Evolutionary conservation across 1,140 invertebrate species (phyloP).

Genomic region (Mylabris phalerata): DNA sequence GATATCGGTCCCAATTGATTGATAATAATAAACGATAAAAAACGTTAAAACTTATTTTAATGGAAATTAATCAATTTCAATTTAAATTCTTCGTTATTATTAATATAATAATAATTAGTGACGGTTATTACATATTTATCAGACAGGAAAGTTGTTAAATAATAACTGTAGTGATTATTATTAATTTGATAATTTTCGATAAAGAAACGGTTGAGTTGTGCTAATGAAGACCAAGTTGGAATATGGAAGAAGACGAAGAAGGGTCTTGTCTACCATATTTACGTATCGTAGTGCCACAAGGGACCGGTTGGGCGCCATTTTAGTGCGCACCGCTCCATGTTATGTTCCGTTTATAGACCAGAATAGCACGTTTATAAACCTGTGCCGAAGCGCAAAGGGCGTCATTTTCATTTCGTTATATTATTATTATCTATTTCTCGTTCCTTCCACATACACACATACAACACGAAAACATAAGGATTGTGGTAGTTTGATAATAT

Average conservation of each 20-base stretch:
- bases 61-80: too few species aligned
- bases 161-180: too few species aligned
- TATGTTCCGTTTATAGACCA: constrained; percentile 39
- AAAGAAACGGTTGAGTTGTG: too few species aligned
- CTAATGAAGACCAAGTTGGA: not conserved
- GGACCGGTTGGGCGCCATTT: constrained; percentile 34
- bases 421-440: constrained; percentile 33
- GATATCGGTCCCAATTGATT: too few species aligned
- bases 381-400: constrained; percentile 34
- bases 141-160: too few species aligned
- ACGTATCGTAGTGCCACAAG: constrained; percentile 20
- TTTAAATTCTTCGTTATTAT: too few species aligned
- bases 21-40: too few species aligned
- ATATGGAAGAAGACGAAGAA: constrained; percentile 5
- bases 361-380: constrained; percentile 38
- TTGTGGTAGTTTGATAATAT: constrained; percentile 4
- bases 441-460: not conserved
- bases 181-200: too few species aligned
- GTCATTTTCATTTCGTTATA: constrained; percentile 36
- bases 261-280: too few species aligned
- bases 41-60: too few species aligned
- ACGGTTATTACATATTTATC: too few species aligned
- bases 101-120: too few species aligned
- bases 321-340: constrained; percentile 34
- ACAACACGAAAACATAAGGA: not conserved